Evolutionary conservation across 1,140 invertebrate genomes (phyloP).

Genomic region (Calosoma granatense): DNA sequence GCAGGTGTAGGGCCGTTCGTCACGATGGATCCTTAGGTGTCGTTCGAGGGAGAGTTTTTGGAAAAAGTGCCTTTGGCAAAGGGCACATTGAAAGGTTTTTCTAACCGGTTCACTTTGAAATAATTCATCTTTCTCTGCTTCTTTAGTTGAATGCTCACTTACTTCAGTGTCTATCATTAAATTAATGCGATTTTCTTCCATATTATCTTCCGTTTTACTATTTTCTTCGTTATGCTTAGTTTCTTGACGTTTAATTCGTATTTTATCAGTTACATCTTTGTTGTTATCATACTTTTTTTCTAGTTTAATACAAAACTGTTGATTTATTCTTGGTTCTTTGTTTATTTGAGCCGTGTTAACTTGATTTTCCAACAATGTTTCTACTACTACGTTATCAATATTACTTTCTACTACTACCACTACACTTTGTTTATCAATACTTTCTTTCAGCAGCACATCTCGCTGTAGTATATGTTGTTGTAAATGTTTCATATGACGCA

Average conservation of each 20-base stretch:
- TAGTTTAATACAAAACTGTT: too few species aligned
- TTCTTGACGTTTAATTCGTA: not conserved
- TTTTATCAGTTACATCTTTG: too few species aligned
- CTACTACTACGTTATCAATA: too few species aligned
- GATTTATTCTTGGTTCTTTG: too few species aligned
- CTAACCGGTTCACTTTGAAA: not conserved
- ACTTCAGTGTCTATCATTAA: not conserved
- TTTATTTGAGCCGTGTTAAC: too few species aligned
- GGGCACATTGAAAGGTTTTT: not conserved
- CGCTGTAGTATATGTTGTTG: too few species aligned
- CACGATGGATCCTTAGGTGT: conserved; percentile 45
- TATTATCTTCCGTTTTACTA: not conserved
- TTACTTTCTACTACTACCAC: too few species aligned
- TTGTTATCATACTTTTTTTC: too few species aligned
- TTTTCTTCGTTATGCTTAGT: not conserved
- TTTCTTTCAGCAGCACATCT: too few species aligned
- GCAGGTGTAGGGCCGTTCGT: conserved; percentile 30
- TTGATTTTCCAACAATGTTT: too few species aligned
- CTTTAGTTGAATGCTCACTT: not conserved
- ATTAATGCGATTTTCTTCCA: not conserved
- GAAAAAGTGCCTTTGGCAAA: conserved; percentile 11
- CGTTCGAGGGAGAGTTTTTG: conserved; percentile 34
- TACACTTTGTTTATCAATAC: too few species aligned
- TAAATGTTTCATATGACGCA: too few species aligned
- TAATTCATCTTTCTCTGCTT: not conserved